Evolutionary conservation across 2,888 invertebrate species (phyloP).

Genomic region (Isotomurus palustris): DNA sequence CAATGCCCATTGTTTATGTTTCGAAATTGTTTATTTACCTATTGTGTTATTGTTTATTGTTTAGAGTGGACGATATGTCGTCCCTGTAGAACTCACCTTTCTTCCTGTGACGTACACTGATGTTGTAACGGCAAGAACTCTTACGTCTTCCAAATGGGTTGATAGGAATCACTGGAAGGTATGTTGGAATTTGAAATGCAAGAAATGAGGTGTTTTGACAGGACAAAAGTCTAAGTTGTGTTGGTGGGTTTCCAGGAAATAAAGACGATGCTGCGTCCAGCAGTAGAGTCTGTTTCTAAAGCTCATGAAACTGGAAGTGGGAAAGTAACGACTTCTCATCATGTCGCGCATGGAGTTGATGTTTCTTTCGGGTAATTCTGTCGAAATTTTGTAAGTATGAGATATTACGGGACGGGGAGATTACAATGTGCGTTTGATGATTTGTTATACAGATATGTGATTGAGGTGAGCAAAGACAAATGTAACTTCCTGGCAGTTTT

Average conservation of each 20-base stretch:
- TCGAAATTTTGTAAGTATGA: not conserved
- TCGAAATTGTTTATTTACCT: no score
- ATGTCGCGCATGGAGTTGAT: conserved; percentile 28
- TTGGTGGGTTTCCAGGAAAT: conserved; percentile 31
- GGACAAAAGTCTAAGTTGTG: not conserved
- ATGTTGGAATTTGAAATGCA: conserved; percentile 1
- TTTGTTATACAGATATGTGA: conserved; percentile 19
- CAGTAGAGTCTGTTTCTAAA: conserved; percentile 34
- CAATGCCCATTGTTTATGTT: no score
- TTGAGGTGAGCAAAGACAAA: conserved; percentile 27
- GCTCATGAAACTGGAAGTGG: conserved; percentile 26
- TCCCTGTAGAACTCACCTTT: conserved; percentile 40
- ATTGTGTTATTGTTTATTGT: not conserved
- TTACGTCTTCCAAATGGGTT: conserved; percentile 43
- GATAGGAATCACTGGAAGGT: conserved; percentile 41
- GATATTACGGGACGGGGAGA: no score
- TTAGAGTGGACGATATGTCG: conserved; percentile 34
- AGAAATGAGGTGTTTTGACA: not conserved
- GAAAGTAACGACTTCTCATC: conserved; percentile 23
- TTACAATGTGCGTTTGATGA: no score
- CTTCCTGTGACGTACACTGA: conserved; percentile 12
- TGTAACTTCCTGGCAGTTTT: conserved; percentile 28
- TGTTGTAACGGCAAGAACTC: no score
- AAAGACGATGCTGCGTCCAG: conserved; percentile 38
- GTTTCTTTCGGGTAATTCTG: conserved; percentile 32